Evolutionary conservation across 2,797 vertebrate genomes (phyloP).

Genomic region (Thunnus albacares): DNA sequence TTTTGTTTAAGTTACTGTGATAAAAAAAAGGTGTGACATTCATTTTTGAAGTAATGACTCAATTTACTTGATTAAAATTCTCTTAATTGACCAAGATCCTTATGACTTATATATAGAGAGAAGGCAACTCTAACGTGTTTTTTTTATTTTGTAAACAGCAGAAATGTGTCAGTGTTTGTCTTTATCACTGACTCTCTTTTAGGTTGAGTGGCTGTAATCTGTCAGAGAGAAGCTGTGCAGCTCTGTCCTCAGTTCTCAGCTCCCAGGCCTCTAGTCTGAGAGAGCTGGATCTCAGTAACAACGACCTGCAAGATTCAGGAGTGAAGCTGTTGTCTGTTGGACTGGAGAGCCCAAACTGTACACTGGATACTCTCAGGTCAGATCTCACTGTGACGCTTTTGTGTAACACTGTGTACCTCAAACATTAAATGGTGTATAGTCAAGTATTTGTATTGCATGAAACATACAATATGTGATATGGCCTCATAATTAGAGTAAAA

Average conservation of each 20-base stretch:
- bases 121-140: too few relatives aligned
- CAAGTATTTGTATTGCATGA: too few relatives aligned
- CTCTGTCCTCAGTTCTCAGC: slow-evolving; percentile 4
- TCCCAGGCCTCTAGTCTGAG: background rate
- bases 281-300: slow-evolving; percentile 18
- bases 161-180: background rate
- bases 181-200: background rate
- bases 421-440: background rate
- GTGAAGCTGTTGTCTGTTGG: background rate
- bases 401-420: too few relatives aligned
- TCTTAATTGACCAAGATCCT: too few relatives aligned
- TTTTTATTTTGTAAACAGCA: background rate
- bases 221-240: background rate
- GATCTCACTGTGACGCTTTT: background rate
- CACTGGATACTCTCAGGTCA: slow-evolving; percentile 7
- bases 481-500: too few relatives aligned
- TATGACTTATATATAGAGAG: too few relatives aligned
- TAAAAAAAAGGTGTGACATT: too few relatives aligned
- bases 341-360: background rate
- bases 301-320: slow-evolving; percentile 14
- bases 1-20: too few relatives aligned
- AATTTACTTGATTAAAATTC: too few relatives aligned
- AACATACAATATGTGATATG: too few relatives aligned
- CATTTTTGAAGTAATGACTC: too few relatives aligned
- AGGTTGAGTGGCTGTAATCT: background rate